Evolutionary conservation across 92 coral and sea anemone genomes (phyloP), one percentile per base, ranked within the genome.

Genomic region (Anthopleura xanthogrammica): DNA sequence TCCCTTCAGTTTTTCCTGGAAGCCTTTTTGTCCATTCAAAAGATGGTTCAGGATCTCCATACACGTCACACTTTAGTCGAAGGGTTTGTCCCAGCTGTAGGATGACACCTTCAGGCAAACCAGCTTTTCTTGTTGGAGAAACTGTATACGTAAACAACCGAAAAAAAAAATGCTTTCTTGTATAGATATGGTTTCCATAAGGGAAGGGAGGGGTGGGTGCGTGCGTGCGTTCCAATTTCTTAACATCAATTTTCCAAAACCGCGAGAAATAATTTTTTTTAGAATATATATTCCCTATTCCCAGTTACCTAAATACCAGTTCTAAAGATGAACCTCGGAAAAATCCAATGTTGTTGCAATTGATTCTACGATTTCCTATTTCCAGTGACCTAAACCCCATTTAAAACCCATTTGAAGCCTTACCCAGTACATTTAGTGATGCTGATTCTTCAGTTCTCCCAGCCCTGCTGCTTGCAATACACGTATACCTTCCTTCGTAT

Each of bases 381-480:
- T 46, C 50, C 50, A 46, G 50, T 70, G 42, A 0, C 43, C 10
- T 13, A 62, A 20, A 5, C 29, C 70, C 70, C n/a, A 5, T 0
- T 1, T 62, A 62, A 12, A 20, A 42, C 16, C 17, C 16, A 23
- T 19, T 68, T 12, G 22, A 0, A 54, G 5, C 50, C 80, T 8
- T 74, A 88, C 88, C 91, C 24, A 39, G 57, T 8, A 94, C 92
- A 22, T 64, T 79, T 20, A 94, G 88, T 41, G 73, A 73, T 66
- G 91, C 98, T 14, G 86, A 78, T 22, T 90, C 88, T 16, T 78
- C 62, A 29, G 86, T 89, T 42, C 85, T 86, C 41, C 94, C 92
- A 41, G 85, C 90, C 64, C 79, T 91, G 84, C 86, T 91, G 82
- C 83, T 89, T 43, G 89, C 94, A 83, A 82, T 83, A 78, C 94